Evolutionary conservation across 2,113 vertebrate genomes (phyloP).

Genomic region (Tupaia chinensis): DNA sequence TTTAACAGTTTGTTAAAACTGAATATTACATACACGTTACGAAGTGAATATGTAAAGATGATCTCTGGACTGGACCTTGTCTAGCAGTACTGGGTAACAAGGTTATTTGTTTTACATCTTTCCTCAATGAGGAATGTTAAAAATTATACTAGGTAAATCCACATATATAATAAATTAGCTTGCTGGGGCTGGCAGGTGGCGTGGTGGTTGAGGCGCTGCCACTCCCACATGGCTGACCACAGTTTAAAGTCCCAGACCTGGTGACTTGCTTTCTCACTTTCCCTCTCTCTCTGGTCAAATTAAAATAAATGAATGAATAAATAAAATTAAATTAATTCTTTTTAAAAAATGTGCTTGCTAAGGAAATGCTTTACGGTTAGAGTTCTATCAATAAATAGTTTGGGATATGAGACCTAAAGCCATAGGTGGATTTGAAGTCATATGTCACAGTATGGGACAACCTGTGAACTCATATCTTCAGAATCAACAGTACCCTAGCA

Average conservation of each 20-base stretch:
- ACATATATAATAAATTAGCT: not conserved
- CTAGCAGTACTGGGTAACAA: not conserved
- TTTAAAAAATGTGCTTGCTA: conserved; percentile 34
- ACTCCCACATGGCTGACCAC: too few species aligned
- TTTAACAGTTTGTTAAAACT: not conserved
- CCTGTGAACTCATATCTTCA: not conserved
- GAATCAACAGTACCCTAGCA: conserved; percentile 51
- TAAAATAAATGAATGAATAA: too few species aligned
- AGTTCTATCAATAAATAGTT: conserved; percentile 50
- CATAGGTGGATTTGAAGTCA: not conserved
- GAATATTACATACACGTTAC: not conserved
- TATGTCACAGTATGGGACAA: not conserved
- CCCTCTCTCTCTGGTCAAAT: too few species aligned
- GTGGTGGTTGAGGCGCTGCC: too few species aligned
- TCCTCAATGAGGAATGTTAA: conserved; percentile 7
- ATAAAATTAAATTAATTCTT: too few species aligned
- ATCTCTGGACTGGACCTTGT: not conserved
- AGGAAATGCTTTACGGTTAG: conserved; percentile 39
- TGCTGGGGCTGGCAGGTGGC: not conserved
- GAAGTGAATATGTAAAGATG: not conserved
- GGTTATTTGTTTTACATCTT: conserved; percentile 16
- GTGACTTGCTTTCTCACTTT: too few species aligned
- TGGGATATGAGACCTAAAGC: conserved; percentile 9
- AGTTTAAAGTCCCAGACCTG: too few species aligned
- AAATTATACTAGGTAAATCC: conserved; percentile 8